Evolutionary conservation across 2,888 invertebrate genomes (phyloP).

Genomic region (Acanthosepion lycidas): DNA sequence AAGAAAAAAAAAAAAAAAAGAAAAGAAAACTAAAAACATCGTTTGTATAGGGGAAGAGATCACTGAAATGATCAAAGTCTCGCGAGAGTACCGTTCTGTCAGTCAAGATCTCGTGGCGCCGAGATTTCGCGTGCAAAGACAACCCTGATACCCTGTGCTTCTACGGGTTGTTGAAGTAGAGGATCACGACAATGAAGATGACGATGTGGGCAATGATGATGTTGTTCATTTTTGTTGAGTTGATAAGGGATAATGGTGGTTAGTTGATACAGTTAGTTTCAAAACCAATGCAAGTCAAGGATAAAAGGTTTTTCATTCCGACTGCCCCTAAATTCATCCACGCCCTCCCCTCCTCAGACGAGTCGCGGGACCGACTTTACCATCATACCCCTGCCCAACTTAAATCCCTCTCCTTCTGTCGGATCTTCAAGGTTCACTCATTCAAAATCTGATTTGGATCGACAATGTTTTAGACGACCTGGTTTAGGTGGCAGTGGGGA

Average conservation of each 20-base stretch:
- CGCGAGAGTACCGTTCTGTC: background rate
- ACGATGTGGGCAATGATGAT: background rate
- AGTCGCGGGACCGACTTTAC: background rate
- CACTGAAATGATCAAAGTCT: background rate
- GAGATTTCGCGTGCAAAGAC: background rate
- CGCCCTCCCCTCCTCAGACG: background rate
- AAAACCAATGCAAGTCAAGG: background rate
- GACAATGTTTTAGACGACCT: background rate
- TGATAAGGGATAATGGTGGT: background rate
- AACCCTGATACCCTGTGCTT: background rate
- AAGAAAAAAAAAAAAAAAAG: background rate
- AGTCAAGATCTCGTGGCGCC: background rate
- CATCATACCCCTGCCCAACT: background rate
- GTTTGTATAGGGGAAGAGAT: background rate
- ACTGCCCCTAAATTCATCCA: background rate
- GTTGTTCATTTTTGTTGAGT: background rate
- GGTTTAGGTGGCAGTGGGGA: background rate
- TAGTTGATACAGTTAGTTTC: background rate
- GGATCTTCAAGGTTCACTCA: background rate
- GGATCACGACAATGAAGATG: background rate
- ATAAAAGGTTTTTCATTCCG: background rate
- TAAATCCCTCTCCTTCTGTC: background rate
- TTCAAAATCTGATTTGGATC: background rate
- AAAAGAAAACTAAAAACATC: too few relatives aligned
- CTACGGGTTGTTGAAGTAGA: background rate